Conservation (phyloP, 2,113 vertebrate genomes). For the Elachura formosa region DNA sequence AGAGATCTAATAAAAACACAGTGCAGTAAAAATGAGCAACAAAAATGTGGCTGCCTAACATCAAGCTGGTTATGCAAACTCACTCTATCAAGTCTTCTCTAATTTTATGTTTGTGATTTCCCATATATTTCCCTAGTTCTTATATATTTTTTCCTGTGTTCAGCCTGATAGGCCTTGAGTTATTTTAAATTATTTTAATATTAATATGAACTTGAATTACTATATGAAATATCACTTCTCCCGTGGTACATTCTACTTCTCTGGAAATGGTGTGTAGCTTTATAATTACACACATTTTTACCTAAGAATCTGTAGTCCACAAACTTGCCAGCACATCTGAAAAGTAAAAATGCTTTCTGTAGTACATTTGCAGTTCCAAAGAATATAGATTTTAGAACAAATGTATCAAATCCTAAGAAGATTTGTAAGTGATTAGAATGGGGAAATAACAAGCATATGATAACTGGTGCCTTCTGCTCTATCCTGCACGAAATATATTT, state of each 20-base stretch:
- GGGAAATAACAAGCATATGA: constrained; percentile 76
- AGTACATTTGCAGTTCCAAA: background rate
- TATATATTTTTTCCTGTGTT: background rate
- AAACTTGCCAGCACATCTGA: background rate
- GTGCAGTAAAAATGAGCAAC: constrained; percentile 23
- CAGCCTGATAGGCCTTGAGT: background rate
- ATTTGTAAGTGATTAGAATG: constrained; percentile 6
- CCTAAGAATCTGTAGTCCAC: background rate
- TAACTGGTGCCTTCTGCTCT: constrained; percentile 59
- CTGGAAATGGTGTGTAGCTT: background rate
- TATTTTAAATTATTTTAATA: background rate
- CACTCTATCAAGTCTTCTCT: constrained; percentile 61
- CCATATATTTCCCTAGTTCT: constrained; percentile 27
- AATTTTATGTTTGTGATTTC: constrained; percentile 79
- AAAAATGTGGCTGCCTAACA: constrained; percentile 67
- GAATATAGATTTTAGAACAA: background rate
- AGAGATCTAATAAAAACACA: constrained; percentile 33
- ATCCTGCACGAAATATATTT: constrained; percentile 50
- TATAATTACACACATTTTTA: background rate
- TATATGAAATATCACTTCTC: background rate
- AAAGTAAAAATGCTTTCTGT: background rate
- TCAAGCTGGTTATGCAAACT: constrained; percentile 68
- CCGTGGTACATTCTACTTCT: background rate
- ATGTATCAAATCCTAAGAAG: background rate
- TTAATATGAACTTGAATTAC: background rate